phyloP scores from a whole-genome alignment of 2,888 invertebrate species.

The Luperina nickerlii region DNA sequence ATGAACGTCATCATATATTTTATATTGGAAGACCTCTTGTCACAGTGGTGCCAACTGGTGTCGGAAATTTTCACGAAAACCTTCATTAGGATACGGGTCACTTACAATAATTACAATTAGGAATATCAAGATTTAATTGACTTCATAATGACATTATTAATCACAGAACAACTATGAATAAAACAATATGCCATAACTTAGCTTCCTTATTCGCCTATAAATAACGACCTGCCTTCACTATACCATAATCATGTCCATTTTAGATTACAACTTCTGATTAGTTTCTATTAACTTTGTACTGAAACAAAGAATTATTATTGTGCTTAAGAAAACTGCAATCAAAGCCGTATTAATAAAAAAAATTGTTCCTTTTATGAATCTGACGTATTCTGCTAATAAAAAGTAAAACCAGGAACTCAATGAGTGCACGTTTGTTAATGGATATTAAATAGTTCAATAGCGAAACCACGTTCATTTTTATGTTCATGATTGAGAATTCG shows the following conservation, averaged over 20 bases:
- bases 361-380: slow-evolving; percentile 30
- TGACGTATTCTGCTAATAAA: slow-evolving; percentile 15
- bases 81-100: too few species aligned
- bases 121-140: background rate
- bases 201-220: slow-evolving; percentile 46
- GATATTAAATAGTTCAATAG: background rate
- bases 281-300: slow-evolving; percentile 25
- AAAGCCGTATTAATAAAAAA: background rate
- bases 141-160: slow-evolving; percentile 13
- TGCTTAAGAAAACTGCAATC: slow-evolving; percentile 19
- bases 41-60: too few species aligned
- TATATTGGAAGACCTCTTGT: too few species aligned
- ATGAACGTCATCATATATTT: too few species aligned
- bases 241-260: slow-evolving; percentile 43
- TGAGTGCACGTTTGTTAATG: slow-evolving; percentile 29
- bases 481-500: background rate
- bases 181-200: slow-evolving; percentile 7
- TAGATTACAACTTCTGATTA: slow-evolving; percentile 32
- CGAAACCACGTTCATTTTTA: slow-evolving; percentile 22
- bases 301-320: slow-evolving; percentile 30
- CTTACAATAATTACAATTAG: background rate
- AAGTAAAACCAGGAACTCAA: slow-evolving; percentile 45
- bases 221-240: slow-evolving; percentile 27
- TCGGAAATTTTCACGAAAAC: too few species aligned
- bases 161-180: slow-evolving; percentile 8